These are phyloP conservation scores for Okamejei kenojei DNA, from an alignment of 2,797 vertebrate species.

Conservation along the genomic window DNA sequence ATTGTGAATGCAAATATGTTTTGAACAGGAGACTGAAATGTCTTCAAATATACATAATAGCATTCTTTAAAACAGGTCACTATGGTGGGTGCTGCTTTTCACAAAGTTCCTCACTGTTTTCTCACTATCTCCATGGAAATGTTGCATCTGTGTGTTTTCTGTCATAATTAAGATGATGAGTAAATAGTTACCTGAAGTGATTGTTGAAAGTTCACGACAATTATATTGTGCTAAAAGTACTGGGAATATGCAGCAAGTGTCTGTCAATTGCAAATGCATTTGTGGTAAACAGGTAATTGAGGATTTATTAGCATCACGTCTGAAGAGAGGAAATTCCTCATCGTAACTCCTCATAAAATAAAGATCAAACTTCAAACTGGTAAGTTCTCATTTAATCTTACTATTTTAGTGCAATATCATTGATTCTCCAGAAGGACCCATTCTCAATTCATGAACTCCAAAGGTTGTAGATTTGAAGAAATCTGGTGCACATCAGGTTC, in stretches of 20 bases:
- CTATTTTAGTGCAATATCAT: too few species aligned
- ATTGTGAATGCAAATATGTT: neutral
- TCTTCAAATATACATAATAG: neutral
- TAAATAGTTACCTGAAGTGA: neutral
- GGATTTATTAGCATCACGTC: too few species aligned
- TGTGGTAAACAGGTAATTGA: too few species aligned
- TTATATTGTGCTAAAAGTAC: neutral
- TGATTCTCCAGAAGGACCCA: too few species aligned
- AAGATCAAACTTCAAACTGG: too few species aligned
- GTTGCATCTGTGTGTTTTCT: neutral
- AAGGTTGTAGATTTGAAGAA: too few species aligned
- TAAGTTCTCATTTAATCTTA: too few species aligned
- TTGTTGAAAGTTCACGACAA: neutral
- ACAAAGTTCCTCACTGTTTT: neutral
- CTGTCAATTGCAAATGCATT: neutral
- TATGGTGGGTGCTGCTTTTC: neutral
- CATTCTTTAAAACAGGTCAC: neutral
- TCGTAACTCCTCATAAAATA: too few species aligned
- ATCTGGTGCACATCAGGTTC: too few species aligned
- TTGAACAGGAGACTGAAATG: neutral
- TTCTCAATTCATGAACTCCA: too few species aligned
- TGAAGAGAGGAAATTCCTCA: too few species aligned
- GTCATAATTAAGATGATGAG: neutral
- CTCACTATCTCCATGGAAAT: neutral
- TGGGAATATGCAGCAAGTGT: neutral